phyloP scores from a whole-genome alignment of 2,113 vertebrate species.

The Oxyura jamaicensis region DNA sequence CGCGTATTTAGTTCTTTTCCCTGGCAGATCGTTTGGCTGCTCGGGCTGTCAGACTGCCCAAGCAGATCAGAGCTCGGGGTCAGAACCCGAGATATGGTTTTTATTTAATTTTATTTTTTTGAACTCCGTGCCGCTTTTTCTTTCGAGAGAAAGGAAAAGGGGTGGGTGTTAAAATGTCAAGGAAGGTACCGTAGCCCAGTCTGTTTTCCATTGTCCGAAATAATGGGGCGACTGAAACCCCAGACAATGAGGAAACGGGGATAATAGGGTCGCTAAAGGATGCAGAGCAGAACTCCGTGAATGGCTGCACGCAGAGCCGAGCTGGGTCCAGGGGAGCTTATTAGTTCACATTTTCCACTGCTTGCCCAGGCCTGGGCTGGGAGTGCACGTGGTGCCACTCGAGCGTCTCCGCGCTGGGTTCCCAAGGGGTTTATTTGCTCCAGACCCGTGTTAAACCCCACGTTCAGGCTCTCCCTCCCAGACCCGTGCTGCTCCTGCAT shows the following conservation, averaged over 20 bases:
- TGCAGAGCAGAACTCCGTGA: background rate
- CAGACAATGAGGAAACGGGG: background rate
- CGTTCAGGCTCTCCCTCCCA: background rate
- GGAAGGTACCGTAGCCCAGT: background rate
- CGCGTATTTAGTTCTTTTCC: background rate
- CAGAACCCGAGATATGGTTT: background rate
- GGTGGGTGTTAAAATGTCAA: background rate
- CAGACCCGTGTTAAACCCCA: background rate
- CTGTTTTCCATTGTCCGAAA: background rate
- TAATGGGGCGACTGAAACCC: background rate
- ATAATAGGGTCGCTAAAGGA: background rate
- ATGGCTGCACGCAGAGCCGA: background rate
- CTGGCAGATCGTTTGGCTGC: background rate
- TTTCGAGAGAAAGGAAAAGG: background rate
- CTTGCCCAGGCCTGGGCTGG: background rate
- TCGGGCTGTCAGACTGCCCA: background rate
- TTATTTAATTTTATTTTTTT: background rate
- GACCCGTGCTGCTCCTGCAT: background rate
- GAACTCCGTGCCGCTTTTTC: background rate
- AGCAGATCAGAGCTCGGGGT: background rate
- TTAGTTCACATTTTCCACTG: background rate
- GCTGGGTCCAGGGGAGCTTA: background rate
- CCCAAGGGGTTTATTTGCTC: background rate
- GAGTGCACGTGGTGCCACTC: accelerated
- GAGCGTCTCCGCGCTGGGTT: accelerated